Base-by-base conservation (phyloP, 2,113 vertebrate genomes). In the Hippopotamus amphibius region DNA sequence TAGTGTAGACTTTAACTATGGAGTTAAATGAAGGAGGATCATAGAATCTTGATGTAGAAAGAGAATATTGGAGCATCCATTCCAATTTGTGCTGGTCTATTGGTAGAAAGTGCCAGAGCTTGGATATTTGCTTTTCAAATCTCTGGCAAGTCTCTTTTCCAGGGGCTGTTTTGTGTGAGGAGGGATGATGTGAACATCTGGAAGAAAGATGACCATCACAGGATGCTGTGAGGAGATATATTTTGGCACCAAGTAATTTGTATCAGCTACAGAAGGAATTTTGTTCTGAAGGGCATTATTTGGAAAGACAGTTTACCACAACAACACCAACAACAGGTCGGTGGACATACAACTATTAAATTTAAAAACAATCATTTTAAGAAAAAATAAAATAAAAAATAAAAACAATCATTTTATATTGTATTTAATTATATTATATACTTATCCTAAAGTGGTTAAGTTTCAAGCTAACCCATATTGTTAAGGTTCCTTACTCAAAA, bases 171-270 rank as follows among this genome's bases (percentile, higher is more conserved):
- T 79, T 72, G 14, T 28, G 6, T 81, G 72, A 53, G 14, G 28
- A 93, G 21, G 11, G 37, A 59, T 46, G 61, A 77, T 11, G 19
- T 24, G 46, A 86, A 90, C 92, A 96, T 93, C 74, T 90, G 85
- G 93, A 84, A 90, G 22, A 61, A 90, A 84, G 61, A 82, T 7
- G 41, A 50, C 6, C 28, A 21, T 53, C 50, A 37, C 48, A 65
- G 11, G 28, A 37, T 48, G 43, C 9, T 74, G 15, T 5, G 41
- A 41, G 37, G 37, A 26, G 53, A 88, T 61, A 85, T 84, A 46
- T 69, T 71, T 88, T 84, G 30, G 22, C 77, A 96, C n/a, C 28
- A 66, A 61, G 93, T 59, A 92, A 72, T 59, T 94, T 83, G 41
- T 48, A 81, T 88, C 69, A 94, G 16, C 37, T 77, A 19, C 63